These are phyloP conservation scores for Drosophila macrospina DNA, from an alignment of 2,888 invertebrate genomes.

Conservation along the genomic window DNA sequence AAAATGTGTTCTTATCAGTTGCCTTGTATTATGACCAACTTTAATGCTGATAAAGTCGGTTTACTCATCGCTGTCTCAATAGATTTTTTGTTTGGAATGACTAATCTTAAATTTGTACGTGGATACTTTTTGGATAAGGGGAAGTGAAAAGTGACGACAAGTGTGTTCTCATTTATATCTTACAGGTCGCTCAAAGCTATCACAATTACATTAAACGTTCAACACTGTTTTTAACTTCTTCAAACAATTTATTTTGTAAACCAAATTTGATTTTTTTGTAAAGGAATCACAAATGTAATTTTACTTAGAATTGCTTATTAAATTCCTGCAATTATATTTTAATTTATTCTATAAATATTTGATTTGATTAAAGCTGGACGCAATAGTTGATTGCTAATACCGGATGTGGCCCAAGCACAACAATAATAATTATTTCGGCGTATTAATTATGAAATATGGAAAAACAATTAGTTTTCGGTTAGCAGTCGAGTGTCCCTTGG, in stretches of 20 bases:
- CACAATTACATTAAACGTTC: not conserved
- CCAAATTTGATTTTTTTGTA: conserved; percentile 1
- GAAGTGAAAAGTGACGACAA: not conserved
- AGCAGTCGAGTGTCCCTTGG: conserved; percentile 49
- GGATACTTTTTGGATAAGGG: not conserved
- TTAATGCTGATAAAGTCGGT: conserved; percentile 59
- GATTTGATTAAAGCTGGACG: conserved; percentile 54
- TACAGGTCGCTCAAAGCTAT: too few species aligned
- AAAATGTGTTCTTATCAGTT: conserved; percentile 62
- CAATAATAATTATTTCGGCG: conserved; percentile 73
- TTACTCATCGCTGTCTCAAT: conserved; percentile 70
- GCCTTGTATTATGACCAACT: conserved; percentile 31
- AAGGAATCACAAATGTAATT: conserved; percentile 5
- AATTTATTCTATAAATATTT: conserved; percentile 62
- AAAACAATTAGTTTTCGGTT: conserved; percentile 74
- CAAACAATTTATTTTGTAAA: not conserved
- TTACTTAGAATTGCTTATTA: conserved; percentile 15
- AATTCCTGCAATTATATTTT: conserved; percentile 28
- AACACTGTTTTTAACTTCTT: not conserved
- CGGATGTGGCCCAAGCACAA: conserved; percentile 72
- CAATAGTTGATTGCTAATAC: conserved; percentile 50
- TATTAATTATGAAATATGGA: conserved; percentile 71
- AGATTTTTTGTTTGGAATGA: conserved; percentile 36
- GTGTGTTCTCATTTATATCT: not conserved
- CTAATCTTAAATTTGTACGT: conserved; percentile 25